Conservation (phyloP, 2,113 vertebrate genomes). For the Daboia siamensis region DNA sequence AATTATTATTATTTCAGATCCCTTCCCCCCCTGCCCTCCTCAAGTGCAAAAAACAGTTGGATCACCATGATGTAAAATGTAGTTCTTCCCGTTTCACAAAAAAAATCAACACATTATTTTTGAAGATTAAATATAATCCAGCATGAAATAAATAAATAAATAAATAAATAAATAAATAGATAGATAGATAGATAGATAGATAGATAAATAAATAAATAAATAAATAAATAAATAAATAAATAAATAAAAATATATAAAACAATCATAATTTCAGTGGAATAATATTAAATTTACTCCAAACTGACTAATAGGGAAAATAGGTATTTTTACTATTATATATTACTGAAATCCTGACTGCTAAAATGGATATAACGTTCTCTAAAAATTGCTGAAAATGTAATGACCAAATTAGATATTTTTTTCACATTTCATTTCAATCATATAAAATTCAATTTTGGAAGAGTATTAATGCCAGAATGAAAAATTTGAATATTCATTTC, state of each 20-base stretch:
- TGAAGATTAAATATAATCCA: rapidly evolving
- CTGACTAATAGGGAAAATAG: not conserved
- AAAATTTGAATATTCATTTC: not conserved
- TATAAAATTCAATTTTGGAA: not conserved
- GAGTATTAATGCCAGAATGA: not conserved
- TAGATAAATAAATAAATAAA: not conserved
- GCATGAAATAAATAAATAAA: not conserved
- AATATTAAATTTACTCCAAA: not conserved
- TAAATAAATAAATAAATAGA: too few relatives aligned
- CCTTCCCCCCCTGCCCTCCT: too few relatives aligned
- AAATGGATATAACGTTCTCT: not conserved
- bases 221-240: too few relatives aligned
- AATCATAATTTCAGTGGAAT: not conserved
- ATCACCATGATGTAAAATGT: slow-evolving; percentile 15
- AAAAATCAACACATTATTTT: slow-evolving; percentile 34
- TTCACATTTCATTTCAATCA: not conserved
- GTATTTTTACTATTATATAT: not conserved
- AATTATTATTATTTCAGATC: not conserved
- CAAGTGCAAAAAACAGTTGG: slow-evolving; percentile 18
- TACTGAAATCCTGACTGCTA: not conserved
- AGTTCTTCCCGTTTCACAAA: not conserved
- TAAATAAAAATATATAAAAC: not conserved
- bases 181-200: too few relatives aligned
- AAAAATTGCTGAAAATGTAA: not conserved
- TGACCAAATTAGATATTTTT: not conserved